A percentile compares a stretch with the other conserved stretches of the same genome.
These are phyloP conservation scores for Parapsyche elsis DNA, from an alignment of 1,140 invertebrate species.

Conservation along the genomic window DNA sequence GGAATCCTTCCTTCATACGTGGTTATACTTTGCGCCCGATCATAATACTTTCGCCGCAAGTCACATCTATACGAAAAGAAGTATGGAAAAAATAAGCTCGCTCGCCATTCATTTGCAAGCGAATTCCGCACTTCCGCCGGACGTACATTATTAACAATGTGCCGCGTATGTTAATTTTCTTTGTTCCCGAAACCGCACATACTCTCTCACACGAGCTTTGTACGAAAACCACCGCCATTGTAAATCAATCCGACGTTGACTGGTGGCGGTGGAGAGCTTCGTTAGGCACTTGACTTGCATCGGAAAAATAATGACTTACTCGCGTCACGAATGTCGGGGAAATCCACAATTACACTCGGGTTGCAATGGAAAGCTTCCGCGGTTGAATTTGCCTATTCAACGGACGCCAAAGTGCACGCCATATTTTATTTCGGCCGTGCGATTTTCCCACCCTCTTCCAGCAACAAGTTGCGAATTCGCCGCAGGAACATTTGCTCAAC, in stretches of 20 bases:
- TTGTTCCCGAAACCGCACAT: conserved; percentile 1
- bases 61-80: too few relatives aligned
- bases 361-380: conserved; percentile 1
- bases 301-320: conserved; percentile 5
- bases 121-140: conserved; percentile 17
- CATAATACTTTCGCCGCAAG: too few relatives aligned
- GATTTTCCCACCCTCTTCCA: neutral
- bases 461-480: conserved; percentile 32
- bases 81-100: neutral
- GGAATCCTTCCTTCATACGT: too few relatives aligned
- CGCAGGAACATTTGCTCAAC: neutral
- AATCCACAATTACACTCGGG: conserved; percentile 15
- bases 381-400: conserved; percentile 10
- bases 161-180: conserved; percentile 33
- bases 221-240: neutral
- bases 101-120: conserved; percentile 2
- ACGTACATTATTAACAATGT: conserved; percentile 21
- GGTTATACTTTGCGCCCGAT: too few relatives aligned
- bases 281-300: neutral
- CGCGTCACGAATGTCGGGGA: conserved; percentile 8
- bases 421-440: conserved; percentile 31
- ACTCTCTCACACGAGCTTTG: neutral
- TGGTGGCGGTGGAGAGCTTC: neutral
- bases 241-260: conserved; percentile 12
- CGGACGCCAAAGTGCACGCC: conserved; percentile 23